phyloP scores from a whole-genome alignment of 2,888 invertebrate species.

The Rhagonycha fulva region DNA sequence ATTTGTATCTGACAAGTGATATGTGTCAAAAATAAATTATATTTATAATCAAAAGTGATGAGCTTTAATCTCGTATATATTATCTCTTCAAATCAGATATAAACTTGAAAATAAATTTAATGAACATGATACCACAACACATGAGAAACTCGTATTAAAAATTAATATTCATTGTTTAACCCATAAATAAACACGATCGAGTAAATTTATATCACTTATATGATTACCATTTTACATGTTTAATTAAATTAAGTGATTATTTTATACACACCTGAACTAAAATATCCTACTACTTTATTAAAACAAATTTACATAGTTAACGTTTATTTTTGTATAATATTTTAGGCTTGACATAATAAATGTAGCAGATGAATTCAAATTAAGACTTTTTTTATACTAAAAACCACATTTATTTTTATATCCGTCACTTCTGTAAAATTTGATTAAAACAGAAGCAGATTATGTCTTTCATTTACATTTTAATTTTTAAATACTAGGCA shows the following conservation, averaged over 20 bases:
- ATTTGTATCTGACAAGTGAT: slow-evolving; percentile 35
- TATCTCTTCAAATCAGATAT: slow-evolving; percentile 23
- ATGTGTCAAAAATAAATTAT: slow-evolving; percentile 28
- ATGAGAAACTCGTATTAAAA: not conserved
- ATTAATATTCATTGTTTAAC: slow-evolving; percentile 1
- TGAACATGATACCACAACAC: not conserved
- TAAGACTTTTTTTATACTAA: not conserved
- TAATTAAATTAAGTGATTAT: slow-evolving; percentile 2
- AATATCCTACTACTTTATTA: slow-evolving; percentile 1
- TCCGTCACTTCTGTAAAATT: not conserved
- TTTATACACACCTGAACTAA: slow-evolving; percentile 1
- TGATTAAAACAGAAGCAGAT: not conserved
- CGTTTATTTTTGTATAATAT: slow-evolving; percentile 1
- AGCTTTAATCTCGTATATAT: slow-evolving; percentile 20
- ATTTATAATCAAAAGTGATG: slow-evolving; percentile 26
- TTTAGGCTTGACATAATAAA: slow-evolving; percentile 1
- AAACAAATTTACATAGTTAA: slow-evolving; percentile 3
- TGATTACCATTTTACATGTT: slow-evolving; percentile 3
- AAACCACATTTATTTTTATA: not conserved
- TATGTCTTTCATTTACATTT: not conserved
- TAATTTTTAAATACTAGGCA: not conserved
- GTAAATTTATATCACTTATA: not conserved
- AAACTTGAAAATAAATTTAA: slow-evolving; percentile 19
- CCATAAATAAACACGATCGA: slow-evolving; percentile 2
- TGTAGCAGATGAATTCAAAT: slow-evolving; percentile 1